phyloP scores from a whole-genome alignment of 1,140 invertebrate genomes.

The Hesperophylax magnus region DNA sequence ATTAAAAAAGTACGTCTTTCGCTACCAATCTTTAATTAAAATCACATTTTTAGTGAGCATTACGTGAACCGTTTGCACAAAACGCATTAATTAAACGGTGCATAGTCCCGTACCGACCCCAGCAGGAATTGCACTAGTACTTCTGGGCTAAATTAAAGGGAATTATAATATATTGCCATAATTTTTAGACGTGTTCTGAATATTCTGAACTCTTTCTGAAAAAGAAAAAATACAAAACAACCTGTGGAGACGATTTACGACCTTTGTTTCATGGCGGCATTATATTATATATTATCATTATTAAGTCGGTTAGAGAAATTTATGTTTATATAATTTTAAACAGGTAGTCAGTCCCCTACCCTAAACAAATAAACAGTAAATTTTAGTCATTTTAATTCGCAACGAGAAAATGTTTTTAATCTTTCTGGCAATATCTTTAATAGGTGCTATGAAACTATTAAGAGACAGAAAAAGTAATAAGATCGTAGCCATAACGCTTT shows the following conservation, averaged over 20 bases:
- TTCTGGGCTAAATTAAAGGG: slow-evolving; percentile 17
- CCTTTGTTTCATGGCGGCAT: not conserved
- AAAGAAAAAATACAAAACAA: not conserved
- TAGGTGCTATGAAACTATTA: too few relatives aligned
- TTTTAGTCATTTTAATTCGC: too few relatives aligned
- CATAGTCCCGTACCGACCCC: not conserved
- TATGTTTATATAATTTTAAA: too few relatives aligned
- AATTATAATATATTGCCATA: slow-evolving; percentile 20
- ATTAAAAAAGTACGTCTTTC: too few relatives aligned
- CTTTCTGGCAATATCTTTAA: too few relatives aligned
- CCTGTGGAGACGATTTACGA: slow-evolving; percentile 26
- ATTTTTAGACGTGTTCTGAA: slow-evolving; percentile 21
- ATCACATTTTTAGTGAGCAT: slow-evolving; percentile 20
- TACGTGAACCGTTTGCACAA: slow-evolving; percentile 11
- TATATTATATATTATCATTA: too few relatives aligned
- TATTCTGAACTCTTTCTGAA: not conserved
- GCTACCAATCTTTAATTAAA: slow-evolving; percentile 12
- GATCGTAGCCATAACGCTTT: too few relatives aligned
- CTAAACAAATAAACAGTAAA: too few relatives aligned
- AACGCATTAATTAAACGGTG: slow-evolving; percentile 15
- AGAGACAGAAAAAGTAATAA: too few relatives aligned
- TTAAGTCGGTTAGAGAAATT: too few relatives aligned
- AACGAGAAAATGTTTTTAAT: too few relatives aligned
- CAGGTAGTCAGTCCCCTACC: too few relatives aligned
- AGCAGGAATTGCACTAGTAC: not conserved